Percentiles rank a stretch among this genome's conserved stretches.
These are phyloP conservation scores for Notocelia uddmanniana DNA, from an alignment of 2,888 invertebrate species.

Conservation along the genomic window DNA sequence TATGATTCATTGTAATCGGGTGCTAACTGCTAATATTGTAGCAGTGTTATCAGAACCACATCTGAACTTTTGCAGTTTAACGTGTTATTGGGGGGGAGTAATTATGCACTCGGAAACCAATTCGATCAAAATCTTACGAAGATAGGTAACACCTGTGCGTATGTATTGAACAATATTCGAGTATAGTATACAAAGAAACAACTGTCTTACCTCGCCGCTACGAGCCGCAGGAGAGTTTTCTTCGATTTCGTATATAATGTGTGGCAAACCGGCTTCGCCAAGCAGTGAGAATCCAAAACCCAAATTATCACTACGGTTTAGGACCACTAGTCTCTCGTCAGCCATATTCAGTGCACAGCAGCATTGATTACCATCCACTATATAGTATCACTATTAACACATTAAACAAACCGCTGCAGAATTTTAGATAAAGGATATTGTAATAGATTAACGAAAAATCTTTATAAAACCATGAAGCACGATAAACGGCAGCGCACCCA, in stretches of 20 bases:
- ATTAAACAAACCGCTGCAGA: constrained; percentile 65
- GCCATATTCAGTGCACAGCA: constrained; percentile 89
- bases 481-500: constrained; percentile 79
- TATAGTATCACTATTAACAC: constrained; percentile 72
- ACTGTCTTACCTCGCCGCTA: constrained; percentile 92
- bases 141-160: constrained; percentile 33
- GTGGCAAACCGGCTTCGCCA: constrained; percentile 96
- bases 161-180: constrained; percentile 19
- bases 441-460: constrained; percentile 67
- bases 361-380: constrained; percentile 79
- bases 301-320: constrained; percentile 94
- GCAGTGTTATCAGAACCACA: constrained; percentile 19
- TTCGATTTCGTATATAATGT: constrained; percentile 96
- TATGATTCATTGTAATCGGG: constrained; percentile 41
- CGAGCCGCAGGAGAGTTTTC: constrained; percentile 97
- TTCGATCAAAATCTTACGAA: constrained; percentile 16
- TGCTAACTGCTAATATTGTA: constrained; percentile 24
- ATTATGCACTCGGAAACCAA: constrained; percentile 16
- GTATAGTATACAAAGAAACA: constrained; percentile 26
- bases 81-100: constrained; percentile 20
- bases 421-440: constrained; percentile 60
- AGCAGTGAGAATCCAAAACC: constrained; percentile 97
- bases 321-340: constrained; percentile 95
- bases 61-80: constrained; percentile 14
- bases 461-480: constrained; percentile 72